Conservation (phyloP, 2,888 invertebrate species). For the Vanessa cardui region DNA sequence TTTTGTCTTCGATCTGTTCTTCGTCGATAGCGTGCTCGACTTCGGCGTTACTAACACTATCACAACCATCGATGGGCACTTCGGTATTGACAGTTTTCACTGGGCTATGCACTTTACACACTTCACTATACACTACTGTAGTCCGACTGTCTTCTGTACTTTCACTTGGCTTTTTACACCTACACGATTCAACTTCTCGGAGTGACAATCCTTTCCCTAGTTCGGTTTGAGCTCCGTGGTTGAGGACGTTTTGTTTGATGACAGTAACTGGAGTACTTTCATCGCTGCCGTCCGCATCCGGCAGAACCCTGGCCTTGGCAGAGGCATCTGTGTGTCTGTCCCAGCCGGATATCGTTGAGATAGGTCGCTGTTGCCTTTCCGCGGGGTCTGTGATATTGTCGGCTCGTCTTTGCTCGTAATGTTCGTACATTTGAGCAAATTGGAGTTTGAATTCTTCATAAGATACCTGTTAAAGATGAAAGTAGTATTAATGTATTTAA, state of each 20-base stretch:
- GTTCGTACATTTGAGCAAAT: constrained; percentile 98
- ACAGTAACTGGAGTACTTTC: constrained; percentile 52
- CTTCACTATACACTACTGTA: constrained; percentile 84
- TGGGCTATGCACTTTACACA: constrained; percentile 84
- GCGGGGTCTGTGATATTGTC: constrained; percentile 98
- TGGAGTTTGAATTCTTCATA: constrained; percentile 99
- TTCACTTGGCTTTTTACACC: constrained; percentile 54
- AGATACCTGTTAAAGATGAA: constrained; percentile 87
- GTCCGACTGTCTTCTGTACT: constrained; percentile 58
- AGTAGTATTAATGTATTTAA: background rate
- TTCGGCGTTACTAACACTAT: constrained; percentile 58
- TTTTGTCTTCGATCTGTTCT: constrained; percentile 47
- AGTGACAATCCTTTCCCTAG: constrained; percentile 73
- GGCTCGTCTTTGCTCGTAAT: constrained; percentile 95
- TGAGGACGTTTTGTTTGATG: constrained; percentile 58
- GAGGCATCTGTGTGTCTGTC: constrained; percentile 83
- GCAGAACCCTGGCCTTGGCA: constrained; percentile 41
- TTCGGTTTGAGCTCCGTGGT: constrained; percentile 77
- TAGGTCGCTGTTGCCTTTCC: constrained; percentile 95
- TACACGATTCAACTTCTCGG: constrained; percentile 72
- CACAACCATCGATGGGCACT: constrained; percentile 64
- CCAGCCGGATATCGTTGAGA: constrained; percentile 98
- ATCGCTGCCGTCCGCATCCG: constrained; percentile 53
- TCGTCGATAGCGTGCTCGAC: constrained; percentile 65
- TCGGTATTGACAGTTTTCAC: constrained; percentile 61